Base-by-base conservation (phyloP, 2,113 vertebrate species). In the Henicopernis longicauda region DNA sequence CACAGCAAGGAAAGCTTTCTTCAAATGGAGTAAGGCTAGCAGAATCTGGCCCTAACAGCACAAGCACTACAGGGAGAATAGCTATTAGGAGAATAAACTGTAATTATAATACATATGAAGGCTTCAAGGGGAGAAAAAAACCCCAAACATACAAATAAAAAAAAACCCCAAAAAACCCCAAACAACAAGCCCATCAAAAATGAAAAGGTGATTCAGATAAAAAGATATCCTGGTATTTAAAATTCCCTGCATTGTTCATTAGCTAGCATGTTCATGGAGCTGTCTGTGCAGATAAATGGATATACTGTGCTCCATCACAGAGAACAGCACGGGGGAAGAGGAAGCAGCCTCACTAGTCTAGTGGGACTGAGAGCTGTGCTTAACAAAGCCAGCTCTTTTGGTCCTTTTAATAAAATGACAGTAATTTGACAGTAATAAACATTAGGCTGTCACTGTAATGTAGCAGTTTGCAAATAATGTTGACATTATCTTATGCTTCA, bases 381-480 rank as follows among this genome's bases (percentile, higher is more conserved):
- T 57, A 86, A 84, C 82, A 94, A 80, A 95, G 85, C 70, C 90
- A 91, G 29, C 57, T 72, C 74, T 82, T 95, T 95, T 73, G 69
- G 89, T 85, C 91, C 74, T 97, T 95, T 95, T 86, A 95, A 86
- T 93, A 83, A 94, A 86, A 77, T 82, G 92, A 89, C 95, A 96
- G 82, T 96, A 96, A 97, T 96, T 83, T 97, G 95, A 97, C 94
- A 89, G 88, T 93, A 95, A 94, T 81, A 96, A 96, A 93, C 94
- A 96, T 95, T 86, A 84, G 90, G 59, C 86, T 96, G 93, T 96
- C 96, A 97, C 59, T 2, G 7, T 81, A 95, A 92, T 17, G 61
- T 23, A 94, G 86, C 85, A 76, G 82, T 95, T 94, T 90, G 88
- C 83, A 95, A 94, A 94, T 94, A 96, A 89, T 49, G 59, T 78